Evolutionary conservation across 2,113 vertebrate genomes (phyloP).

Genomic region (Athene cunicularia): DNA sequence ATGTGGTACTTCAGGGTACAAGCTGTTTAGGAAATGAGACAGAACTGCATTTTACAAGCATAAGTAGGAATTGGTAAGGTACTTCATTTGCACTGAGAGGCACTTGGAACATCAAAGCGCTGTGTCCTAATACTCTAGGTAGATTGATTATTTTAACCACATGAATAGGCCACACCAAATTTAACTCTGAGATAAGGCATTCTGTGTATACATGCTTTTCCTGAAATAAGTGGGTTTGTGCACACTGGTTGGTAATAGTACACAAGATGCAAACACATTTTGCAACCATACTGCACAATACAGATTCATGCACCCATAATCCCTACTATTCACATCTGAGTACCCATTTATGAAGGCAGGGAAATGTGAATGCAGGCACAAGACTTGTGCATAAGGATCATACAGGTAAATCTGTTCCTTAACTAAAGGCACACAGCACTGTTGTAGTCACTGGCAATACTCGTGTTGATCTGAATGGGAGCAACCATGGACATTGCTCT

Average conservation of each 20-base stretch:
- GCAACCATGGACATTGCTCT: not conserved
- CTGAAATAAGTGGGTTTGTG: not conserved
- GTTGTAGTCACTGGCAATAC: not conserved
- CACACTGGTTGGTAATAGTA: not conserved
- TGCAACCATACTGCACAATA: not conserved
- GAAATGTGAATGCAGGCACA: not conserved
- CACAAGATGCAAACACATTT: not conserved
- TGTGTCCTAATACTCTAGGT: not conserved
- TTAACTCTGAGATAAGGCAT: not conserved
- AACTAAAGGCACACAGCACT: not conserved
- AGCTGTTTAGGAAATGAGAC: not conserved
- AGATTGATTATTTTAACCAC: not conserved
- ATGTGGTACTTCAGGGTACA: not conserved
- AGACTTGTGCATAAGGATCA: not conserved
- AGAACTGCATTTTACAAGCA: not conserved
- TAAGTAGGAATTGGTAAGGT: not conserved
- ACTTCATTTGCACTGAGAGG: not conserved
- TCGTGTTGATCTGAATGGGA: rapidly evolving
- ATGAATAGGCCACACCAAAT: not conserved
- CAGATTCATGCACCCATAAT: not conserved
- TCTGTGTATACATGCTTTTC: not conserved
- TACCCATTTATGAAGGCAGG: not conserved
- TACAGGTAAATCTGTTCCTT: not conserved
- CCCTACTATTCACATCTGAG: not conserved
- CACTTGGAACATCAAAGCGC: not conserved